phyloP scores from a whole-genome alignment of 2,113 vertebrate species.

The Amazona guildingii region DNA sequence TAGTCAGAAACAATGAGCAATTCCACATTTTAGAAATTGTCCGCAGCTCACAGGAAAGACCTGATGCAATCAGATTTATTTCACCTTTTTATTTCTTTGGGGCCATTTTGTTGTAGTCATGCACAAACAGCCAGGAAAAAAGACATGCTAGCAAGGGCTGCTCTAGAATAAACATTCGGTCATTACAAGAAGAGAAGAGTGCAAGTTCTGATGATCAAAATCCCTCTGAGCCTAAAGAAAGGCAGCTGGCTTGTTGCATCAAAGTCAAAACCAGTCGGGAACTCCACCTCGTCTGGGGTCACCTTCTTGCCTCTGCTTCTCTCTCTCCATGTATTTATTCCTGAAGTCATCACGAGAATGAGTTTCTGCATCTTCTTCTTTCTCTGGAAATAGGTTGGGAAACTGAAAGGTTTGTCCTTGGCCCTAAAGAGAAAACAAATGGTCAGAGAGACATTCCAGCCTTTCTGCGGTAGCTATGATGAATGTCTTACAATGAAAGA shows the following conservation, averaged over 20 bases:
- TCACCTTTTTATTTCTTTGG: slow-evolving; percentile 59
- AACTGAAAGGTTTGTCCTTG: slow-evolving; percentile 91
- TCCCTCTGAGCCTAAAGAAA: slow-evolving; percentile 19
- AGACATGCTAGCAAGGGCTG: neutral
- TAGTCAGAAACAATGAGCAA: neutral
- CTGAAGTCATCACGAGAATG: slow-evolving; percentile 74
- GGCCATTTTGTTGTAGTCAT: neutral
- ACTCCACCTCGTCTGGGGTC: slow-evolving; percentile 88
- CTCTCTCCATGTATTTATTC: slow-evolving; percentile 79
- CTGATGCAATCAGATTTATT: slow-evolving; percentile 13
- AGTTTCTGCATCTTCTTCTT: slow-evolving; percentile 52
- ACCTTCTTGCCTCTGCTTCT: slow-evolving; percentile 75
- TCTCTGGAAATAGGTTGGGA: slow-evolving; percentile 89
- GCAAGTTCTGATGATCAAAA: slow-evolving; percentile 15
- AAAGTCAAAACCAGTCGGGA: slow-evolving; percentile 91
- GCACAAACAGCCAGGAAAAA: slow-evolving; percentile 20
- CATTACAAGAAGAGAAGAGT: neutral
- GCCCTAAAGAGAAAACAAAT: slow-evolving; percentile 77
- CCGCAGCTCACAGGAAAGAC: neutral
- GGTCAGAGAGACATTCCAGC: slow-evolving; percentile 44
- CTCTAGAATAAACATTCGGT: neutral
- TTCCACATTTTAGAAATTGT: neutral
- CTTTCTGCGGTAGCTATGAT: slow-evolving; percentile 11
- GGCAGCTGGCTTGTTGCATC: slow-evolving; percentile 59
- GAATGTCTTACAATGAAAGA: neutral